Evolutionary conservation across 64 coral and sea anemone genomes (phyloP), one percentile per base, ranked within the genome.

Genomic region (Stylophora pistillata): DNA sequence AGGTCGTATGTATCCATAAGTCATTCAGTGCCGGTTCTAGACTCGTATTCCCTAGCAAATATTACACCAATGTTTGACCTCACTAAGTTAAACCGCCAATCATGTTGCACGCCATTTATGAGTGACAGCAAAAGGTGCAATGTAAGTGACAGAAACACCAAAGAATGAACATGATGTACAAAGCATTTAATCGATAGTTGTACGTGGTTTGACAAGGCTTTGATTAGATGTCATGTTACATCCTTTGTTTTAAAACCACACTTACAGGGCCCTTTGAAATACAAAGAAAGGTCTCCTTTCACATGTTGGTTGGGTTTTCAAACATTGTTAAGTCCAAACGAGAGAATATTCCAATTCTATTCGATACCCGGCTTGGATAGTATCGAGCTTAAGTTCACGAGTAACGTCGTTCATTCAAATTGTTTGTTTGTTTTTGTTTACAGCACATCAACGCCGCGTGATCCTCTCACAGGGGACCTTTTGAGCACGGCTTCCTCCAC

Each of bases 401-500:
- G 31, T 82, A 61, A 77, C 59, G 30, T 82, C 79, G 52, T 33
- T 32, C 31, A 66, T 34, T 68, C 10, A 21, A 20, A n/a, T n/a
- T n/a, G n/a, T n/a, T 12, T 68, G 30, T 52, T 66, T 25, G 18
- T 37, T 31, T 47, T 34, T 66, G 32, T 82, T 82, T 66, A 82
- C 60, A 25, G 60, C 58, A 82, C 79, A 18, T 82, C 20, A 13
- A 81, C 58, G 18, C 56, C 34, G 16, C 25, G 20, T 47, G 60
- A 25, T 14, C 79, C 59, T 47, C 63, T 60, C 30, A 82, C 61
- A 34, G 59, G 66, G 32, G 79, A 82, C 25, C 79, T 82, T 33
- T 82, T 82, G 1, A 82, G 60, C 5, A 82, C 79, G 0, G 79
- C 79, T 52, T 82, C 79, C 32, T 82, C 79, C 63, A 82, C 79